Base-by-base conservation (phyloP, 2,888 invertebrate species). In the Agrochola lota region DNA sequence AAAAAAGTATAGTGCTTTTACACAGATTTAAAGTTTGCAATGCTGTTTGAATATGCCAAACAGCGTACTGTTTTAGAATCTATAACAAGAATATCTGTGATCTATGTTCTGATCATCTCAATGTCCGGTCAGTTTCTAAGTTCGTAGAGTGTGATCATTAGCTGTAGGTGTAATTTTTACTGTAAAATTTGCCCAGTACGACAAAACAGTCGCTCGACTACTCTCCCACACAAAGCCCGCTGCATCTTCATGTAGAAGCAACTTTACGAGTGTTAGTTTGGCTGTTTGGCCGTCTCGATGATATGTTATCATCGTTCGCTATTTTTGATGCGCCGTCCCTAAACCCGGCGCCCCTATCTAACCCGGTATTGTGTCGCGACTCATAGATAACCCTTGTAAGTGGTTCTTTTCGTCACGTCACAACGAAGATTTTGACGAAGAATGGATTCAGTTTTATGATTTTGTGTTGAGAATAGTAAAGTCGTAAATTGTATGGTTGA, bases 221-320 rank as follows among this genome's bases (percentile, higher is more conserved):
- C 84, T 12, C 20, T 12, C 63, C 77, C 55, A 2, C 64, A 55
- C 79, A 79, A 84, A 89, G 77, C 87, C 83, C 85, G 85, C 89
- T 92, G 91, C 93, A 91, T 91, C 89, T 90, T 90, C 92, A 91
- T 92, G 92, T 92, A 91, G 90, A 26, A 90, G 90, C 91, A 88
- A 93, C 87, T 95, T 95, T 95, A 95, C 92, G 95, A 95, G 92
- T 93, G 94, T 93, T 93, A 94, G 95, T 94, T 93, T 90, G 91
- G 91, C 89, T 90, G 92, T 94, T 93, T 87, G 91, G 88, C 88
- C 92, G 91, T 91, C 92, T 90, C 91, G 88, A 93, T 93, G 95
- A 94, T 94, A 94, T 91, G 94, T 93, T 94, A 95, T 95, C 95
- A 93, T 93, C 91, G 91, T 81, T 83, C 83, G 80, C 81, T 81